Evolutionary conservation across 2,113 vertebrate genomes (phyloP).

Genomic region (Pycnonotus jocosus): DNA sequence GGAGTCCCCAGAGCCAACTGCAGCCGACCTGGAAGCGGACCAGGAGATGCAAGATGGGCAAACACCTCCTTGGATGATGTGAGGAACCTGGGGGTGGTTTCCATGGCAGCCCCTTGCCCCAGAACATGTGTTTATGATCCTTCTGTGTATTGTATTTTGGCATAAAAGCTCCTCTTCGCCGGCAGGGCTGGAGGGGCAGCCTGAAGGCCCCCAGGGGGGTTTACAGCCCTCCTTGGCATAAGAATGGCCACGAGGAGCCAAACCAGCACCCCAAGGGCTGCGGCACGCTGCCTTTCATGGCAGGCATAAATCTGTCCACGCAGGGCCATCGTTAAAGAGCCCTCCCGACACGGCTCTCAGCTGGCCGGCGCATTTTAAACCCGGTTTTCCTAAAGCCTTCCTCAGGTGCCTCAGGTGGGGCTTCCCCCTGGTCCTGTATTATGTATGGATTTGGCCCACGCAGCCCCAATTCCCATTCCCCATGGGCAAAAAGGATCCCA

Average conservation of each 20-base stretch:
- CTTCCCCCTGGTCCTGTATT: neutral
- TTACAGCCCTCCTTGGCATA: constrained; percentile 71
- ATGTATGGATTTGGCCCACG: neutral
- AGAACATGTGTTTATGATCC: constrained; percentile 69
- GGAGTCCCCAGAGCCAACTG: neutral
- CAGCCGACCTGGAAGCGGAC: neutral
- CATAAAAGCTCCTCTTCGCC: constrained; percentile 64
- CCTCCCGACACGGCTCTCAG: neutral
- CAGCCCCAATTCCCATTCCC: neutral
- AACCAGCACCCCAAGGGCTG: constrained; percentile 43
- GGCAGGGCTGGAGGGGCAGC: constrained; percentile 47
- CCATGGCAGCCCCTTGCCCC: constrained; percentile 66
- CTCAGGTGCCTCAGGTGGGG: neutral
- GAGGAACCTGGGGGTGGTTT: constrained; percentile 31
- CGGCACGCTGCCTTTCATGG: constrained; percentile 2
- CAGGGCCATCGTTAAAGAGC: neutral
- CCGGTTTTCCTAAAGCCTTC: neutral
- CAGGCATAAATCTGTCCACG: constrained; percentile 45
- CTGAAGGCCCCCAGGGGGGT: constrained; percentile 54
- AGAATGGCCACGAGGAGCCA: constrained; percentile 64
- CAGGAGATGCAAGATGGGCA: neutral
- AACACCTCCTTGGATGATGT: neutral
- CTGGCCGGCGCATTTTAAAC: neutral
- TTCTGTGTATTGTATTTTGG: constrained; percentile 67
- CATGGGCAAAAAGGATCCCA: neutral